Conservation (phyloP, 1,140 invertebrate species). For the Drosophila prosaltans region DNA sequence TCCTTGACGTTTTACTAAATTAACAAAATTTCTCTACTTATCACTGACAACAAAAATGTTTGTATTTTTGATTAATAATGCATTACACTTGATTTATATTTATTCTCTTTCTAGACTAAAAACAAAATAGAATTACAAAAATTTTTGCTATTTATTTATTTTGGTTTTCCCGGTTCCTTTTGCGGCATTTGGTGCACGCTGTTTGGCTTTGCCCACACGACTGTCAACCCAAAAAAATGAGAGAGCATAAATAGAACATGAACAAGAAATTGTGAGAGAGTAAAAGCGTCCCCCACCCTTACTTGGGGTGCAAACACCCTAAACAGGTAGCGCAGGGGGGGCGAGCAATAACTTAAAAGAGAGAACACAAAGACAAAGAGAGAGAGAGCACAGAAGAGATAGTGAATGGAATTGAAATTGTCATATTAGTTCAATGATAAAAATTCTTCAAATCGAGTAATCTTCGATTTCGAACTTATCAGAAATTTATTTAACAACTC, state of each 20-base stretch:
- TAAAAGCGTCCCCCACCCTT: constrained; percentile 16
- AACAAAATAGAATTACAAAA: constrained; percentile 62
- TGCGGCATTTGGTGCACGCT: constrained; percentile 50
- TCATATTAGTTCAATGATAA: too few relatives aligned
- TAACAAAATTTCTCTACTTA: constrained; percentile 3
- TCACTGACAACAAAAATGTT: background rate
- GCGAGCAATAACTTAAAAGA: background rate
- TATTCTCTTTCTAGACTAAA: constrained; percentile 36
- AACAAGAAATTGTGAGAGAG: constrained; percentile 4
- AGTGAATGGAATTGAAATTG: background rate
- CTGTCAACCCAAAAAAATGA: constrained; percentile 27
- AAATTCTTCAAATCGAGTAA: constrained; percentile 16
- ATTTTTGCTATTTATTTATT: constrained; percentile 21
- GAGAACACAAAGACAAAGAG: background rate
- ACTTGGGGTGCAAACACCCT: constrained; percentile 14
- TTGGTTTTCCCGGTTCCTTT: background rate
- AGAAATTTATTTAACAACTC: background rate
- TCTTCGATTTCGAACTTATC: constrained; percentile 2
- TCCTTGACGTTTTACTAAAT: constrained; percentile 25
- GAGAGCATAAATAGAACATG: constrained; percentile 18
- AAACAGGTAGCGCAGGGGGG: background rate
- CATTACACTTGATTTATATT: background rate
- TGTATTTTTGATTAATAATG: background rate
- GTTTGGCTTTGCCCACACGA: constrained; percentile 54
- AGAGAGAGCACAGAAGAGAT: background rate